Evolutionary conservation across 2,797 vertebrate species (phyloP).

Genomic region (Mycteria americana): DNA sequence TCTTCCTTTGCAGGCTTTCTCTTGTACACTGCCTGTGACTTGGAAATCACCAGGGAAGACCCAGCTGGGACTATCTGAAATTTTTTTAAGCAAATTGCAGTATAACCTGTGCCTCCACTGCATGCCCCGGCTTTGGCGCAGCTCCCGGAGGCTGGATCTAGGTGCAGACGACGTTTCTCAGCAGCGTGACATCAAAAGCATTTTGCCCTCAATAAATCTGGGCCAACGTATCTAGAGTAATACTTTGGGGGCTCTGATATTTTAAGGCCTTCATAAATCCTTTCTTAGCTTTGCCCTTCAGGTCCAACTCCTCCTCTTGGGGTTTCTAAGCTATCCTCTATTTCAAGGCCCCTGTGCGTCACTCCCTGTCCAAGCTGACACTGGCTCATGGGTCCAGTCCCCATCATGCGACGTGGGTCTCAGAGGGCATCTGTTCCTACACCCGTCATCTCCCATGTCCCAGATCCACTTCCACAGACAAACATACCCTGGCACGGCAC

Average conservation of each 20-base stretch:
- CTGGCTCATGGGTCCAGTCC: neutral
- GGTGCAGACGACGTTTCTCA: neutral
- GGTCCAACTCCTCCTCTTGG: neutral
- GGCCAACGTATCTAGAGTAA: neutral
- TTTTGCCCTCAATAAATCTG: neutral
- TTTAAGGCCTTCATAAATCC: neutral
- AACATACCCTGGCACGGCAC: neutral
- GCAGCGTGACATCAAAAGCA: neutral
- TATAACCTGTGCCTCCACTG: neutral
- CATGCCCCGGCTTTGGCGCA: rapidly evolving
- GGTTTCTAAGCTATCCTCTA: neutral
- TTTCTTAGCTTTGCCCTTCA: neutral
- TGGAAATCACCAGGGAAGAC: neutral
- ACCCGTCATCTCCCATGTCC: neutral
- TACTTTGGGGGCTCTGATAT: neutral
- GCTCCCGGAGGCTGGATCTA: neutral
- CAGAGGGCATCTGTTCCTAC: neutral
- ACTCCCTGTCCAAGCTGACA: neutral
- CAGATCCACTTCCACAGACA: neutral
- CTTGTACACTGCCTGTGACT: rapidly evolving
- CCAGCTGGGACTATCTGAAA: neutral
- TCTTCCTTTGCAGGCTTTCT: neutral
- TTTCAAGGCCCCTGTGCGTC: neutral
- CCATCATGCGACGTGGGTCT: rapidly evolving
- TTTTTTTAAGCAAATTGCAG: neutral